Evolutionary conservation across 2,113 vertebrate species (phyloP).

Genomic region (Damaliscus lunatus): DNA sequence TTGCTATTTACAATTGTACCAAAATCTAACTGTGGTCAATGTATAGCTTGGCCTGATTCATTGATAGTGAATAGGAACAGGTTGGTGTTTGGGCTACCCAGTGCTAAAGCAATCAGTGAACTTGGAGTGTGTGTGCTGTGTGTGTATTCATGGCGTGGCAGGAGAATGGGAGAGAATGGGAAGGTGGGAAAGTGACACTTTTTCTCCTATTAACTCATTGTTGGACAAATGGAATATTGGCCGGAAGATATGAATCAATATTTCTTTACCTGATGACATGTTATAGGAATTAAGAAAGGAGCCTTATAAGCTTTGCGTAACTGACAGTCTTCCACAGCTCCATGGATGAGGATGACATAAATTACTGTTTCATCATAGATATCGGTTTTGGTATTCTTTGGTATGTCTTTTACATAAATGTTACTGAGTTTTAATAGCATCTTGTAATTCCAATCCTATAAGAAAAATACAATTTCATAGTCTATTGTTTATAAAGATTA

Average conservation of each 20-base stretch:
- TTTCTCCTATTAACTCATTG: background rate
- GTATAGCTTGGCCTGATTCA: background rate
- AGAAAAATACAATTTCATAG: background rate
- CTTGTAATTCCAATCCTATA: conserved; percentile 75
- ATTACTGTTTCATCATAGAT: conserved; percentile 74
- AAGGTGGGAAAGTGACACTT: background rate
- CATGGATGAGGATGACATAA: conserved; percentile 75
- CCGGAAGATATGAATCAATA: background rate
- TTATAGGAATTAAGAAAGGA: conserved; percentile 73
- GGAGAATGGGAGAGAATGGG: background rate
- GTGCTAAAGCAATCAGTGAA: background rate
- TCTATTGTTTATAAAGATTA: background rate
- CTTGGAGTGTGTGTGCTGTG: background rate
- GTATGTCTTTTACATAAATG: conserved; percentile 67
- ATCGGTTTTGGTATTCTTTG: conserved; percentile 56
- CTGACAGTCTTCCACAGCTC: conserved; percentile 73
- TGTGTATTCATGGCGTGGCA: background rate
- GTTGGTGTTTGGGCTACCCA: background rate
- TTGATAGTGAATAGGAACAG: background rate
- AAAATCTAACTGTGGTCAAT: background rate
- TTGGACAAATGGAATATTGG: background rate
- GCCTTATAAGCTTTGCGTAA: conserved; percentile 68
- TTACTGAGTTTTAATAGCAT: conserved; percentile 72
- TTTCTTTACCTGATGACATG: conserved; percentile 75
- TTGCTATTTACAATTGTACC: background rate